Evolutionary conservation across 1,140 invertebrate genomes (phyloP).

Genomic region (Sipha flava): DNA sequence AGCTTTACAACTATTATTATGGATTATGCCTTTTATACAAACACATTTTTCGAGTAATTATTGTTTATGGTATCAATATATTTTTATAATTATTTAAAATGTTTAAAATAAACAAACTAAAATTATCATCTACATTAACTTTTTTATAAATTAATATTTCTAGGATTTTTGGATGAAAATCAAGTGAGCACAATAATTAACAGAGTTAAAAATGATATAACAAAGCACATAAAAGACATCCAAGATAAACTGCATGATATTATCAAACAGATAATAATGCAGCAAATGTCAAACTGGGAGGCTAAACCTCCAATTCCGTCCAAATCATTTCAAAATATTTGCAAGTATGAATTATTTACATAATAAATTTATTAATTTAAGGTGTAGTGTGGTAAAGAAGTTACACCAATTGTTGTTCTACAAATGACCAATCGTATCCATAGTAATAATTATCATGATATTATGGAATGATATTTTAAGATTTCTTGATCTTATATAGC

Average conservation of each 20-base stretch:
- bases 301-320: constrained; percentile 92
- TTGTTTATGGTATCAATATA: background rate
- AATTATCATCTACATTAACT: background rate
- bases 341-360: constrained; percentile 46
- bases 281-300: constrained; percentile 75
- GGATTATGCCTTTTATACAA: constrained; percentile 63
- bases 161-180: constrained; percentile 37
- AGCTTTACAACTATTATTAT: constrained; percentile 71
- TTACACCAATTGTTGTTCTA: too few species aligned
- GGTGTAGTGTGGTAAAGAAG: too few species aligned
- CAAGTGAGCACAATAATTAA: constrained; percentile 35
- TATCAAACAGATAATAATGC: constrained; percentile 70
- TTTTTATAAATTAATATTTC: background rate
- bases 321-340: constrained; percentile 81
- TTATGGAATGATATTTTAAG: too few species aligned
- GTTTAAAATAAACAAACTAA: background rate
- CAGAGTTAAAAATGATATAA: constrained; percentile 36
- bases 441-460: too few species aligned
- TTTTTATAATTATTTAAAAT: background rate
- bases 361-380: background rate
- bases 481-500: too few species aligned
- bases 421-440: too few species aligned
- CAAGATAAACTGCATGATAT: constrained; percentile 83
- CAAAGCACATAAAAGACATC: constrained; percentile 78
- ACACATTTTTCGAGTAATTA: constrained; percentile 52